Percentiles rank a stretch among this genome's conserved stretches.
phyloP scores from a whole-genome alignment of 2,113 vertebrate genomes.

The Cacatua alba region DNA sequence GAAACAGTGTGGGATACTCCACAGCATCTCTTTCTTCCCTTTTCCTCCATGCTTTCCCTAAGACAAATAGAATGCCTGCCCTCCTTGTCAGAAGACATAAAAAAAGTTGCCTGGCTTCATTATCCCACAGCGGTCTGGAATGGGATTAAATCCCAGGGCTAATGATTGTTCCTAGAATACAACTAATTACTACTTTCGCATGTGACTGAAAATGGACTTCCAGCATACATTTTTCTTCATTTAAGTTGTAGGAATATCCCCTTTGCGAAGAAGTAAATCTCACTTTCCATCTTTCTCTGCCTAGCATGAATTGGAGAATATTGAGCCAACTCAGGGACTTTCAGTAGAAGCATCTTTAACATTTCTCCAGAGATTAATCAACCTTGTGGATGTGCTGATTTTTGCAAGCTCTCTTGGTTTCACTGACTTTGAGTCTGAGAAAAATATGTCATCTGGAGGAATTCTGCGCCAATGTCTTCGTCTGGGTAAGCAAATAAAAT shows the following conservation, averaged over 20 bases:
- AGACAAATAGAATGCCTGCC: neutral
- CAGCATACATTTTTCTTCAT: neutral
- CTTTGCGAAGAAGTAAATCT: neutral
- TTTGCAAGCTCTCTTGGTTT: slow-evolving; percentile 98
- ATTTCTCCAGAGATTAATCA: slow-evolving; percentile 92
- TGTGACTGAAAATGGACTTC: neutral
- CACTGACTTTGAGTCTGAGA: slow-evolving; percentile 97
- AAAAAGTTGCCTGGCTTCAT: neutral
- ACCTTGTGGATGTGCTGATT: slow-evolving; percentile 94
- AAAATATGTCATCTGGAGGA: slow-evolving; percentile 98
- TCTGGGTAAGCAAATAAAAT: slow-evolving; percentile 80
- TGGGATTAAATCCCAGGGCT: neutral
- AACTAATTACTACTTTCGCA: neutral
- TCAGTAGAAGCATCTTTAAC: slow-evolving; percentile 89
- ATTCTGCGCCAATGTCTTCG: slow-evolving; percentile 95
- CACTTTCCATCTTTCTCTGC: slow-evolving; percentile 19
- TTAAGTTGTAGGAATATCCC: neutral
- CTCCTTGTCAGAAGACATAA: neutral
- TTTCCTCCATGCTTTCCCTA: neutral
- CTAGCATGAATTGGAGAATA: slow-evolving; percentile 94
- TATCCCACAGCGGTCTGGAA: neutral
- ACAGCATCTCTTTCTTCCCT: neutral
- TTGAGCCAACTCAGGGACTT: slow-evolving; percentile 93
- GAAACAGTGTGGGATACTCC: neutral
- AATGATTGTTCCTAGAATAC: neutral